Conservation (phyloP, 2,797 vertebrate genomes). For the Crocodylus rhombifer region DNA sequence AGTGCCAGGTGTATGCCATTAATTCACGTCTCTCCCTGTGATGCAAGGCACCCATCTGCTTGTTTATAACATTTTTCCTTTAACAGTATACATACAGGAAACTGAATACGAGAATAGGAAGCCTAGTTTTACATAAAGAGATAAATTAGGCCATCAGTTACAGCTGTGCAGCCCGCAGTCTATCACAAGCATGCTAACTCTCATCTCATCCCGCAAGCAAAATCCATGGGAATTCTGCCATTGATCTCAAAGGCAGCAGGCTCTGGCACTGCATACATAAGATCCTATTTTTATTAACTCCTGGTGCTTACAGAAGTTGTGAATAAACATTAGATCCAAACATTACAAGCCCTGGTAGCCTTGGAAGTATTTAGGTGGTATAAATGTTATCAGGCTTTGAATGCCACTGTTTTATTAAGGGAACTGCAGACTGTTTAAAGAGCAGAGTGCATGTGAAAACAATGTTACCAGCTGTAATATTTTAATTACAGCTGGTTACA, state of each 20-base stretch:
- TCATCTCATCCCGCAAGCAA: background rate
- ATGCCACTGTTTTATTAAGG: rapidly evolving
- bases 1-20: too few species aligned
- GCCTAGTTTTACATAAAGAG: background rate
- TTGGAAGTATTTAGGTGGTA: background rate
- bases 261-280: background rate
- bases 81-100: background rate
- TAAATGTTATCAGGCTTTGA: background rate
- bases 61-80: background rate
- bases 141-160: background rate
- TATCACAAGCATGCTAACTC: background rate
- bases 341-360: rapidly evolving
- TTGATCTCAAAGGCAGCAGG: background rate
- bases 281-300: background rate
- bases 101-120: background rate
- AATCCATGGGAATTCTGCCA: background rate
- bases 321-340: background rate
- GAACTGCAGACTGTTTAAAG: background rate
- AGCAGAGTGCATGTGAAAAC: background rate
- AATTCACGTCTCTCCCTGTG: background rate
- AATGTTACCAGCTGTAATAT: background rate
- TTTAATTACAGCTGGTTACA: constrained; percentile 36
- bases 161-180: background rate
- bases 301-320: background rate
- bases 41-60: background rate